These are phyloP conservation scores for Rutilus rutilus DNA, from an alignment of 2,113 vertebrate genomes.

Conservation along the genomic window DNA sequence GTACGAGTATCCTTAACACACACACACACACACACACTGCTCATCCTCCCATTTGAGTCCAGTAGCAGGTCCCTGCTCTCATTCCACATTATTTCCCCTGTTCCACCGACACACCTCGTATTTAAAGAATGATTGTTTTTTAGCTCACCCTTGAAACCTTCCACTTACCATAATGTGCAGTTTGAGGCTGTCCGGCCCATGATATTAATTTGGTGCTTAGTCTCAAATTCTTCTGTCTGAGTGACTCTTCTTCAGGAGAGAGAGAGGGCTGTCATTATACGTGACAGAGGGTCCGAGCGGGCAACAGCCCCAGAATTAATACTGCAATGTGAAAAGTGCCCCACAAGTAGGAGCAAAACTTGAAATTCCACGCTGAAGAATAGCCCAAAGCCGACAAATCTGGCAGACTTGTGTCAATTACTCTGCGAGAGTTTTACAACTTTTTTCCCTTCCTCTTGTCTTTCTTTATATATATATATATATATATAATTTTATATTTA, in stretches of 20 bases:
- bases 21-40: background rate
- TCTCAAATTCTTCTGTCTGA: slow-evolving; percentile 60
- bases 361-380: slow-evolving; percentile 75
- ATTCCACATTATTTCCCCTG: slow-evolving; percentile 54
- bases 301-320: slow-evolving; percentile 68
- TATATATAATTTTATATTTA: background rate
- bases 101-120: slow-evolving; percentile 59
- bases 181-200: slow-evolving; percentile 51
- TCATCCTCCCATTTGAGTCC: slow-evolving; percentile 29
- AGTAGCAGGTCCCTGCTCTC: slow-evolving; percentile 38
- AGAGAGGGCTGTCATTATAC: slow-evolving; percentile 46
- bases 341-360: slow-evolving; percentile 77
- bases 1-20: slow-evolving; percentile 26
- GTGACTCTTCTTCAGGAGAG: slow-evolving; percentile 30
- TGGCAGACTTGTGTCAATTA: slow-evolving; percentile 74
- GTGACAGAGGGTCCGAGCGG: slow-evolving; percentile 64
- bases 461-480: background rate
- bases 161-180: slow-evolving; percentile 62
- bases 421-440: slow-evolving; percentile 30
- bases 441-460: slow-evolving; percentile 50
- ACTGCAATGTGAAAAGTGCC: slow-evolving; percentile 75
- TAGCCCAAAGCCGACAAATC: slow-evolving; percentile 72
- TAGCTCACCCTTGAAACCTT: slow-evolving; percentile 64
- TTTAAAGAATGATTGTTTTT: slow-evolving; percentile 61
- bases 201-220: slow-evolving; percentile 62